These are phyloP conservation scores for Varanus komodoensis DNA, from an alignment of 2,113 vertebrate genomes.

Conservation along the genomic window DNA sequence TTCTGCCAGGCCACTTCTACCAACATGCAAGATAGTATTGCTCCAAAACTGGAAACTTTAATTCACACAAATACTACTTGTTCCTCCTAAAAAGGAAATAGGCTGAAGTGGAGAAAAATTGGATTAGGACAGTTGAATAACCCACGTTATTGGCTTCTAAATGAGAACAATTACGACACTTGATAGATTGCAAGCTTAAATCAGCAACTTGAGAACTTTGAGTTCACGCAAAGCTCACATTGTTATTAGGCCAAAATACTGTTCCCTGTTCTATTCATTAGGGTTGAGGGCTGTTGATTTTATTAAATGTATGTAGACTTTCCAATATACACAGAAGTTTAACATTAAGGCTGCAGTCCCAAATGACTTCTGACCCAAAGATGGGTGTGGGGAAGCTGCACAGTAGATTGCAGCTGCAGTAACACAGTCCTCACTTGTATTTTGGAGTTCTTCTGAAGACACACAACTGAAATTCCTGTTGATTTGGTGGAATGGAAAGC, in stretches of 20 bases:
- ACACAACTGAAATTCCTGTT: not conserved
- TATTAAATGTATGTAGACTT: not conserved
- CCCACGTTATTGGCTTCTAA: constrained; percentile 23
- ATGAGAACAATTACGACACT: not conserved
- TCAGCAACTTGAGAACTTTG: not conserved
- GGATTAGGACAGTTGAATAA: not conserved
- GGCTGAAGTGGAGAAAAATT: constrained; percentile 22
- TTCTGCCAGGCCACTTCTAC: not conserved
- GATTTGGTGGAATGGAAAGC: not conserved
- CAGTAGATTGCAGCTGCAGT: not conserved
- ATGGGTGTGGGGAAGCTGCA: not conserved
- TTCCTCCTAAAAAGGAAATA: constrained; percentile 38
- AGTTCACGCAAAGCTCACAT: not conserved
- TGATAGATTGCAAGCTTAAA: not conserved
- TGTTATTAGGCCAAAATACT: not conserved
- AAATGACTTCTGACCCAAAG: not conserved
- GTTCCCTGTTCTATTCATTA: not conserved
- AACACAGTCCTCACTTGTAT: not conserved
- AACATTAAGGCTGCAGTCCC: not conserved
- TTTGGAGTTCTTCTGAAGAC: not conserved
- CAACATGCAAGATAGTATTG: not conserved
- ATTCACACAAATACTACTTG: constrained; percentile 31
- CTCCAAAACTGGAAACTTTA: constrained; percentile 34
- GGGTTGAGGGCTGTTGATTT: not conserved
- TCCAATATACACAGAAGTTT: not conserved